These are phyloP conservation scores for Peromyscus attwateri DNA, from an alignment of 2,797 vertebrate species.

Conservation along the genomic window DNA sequence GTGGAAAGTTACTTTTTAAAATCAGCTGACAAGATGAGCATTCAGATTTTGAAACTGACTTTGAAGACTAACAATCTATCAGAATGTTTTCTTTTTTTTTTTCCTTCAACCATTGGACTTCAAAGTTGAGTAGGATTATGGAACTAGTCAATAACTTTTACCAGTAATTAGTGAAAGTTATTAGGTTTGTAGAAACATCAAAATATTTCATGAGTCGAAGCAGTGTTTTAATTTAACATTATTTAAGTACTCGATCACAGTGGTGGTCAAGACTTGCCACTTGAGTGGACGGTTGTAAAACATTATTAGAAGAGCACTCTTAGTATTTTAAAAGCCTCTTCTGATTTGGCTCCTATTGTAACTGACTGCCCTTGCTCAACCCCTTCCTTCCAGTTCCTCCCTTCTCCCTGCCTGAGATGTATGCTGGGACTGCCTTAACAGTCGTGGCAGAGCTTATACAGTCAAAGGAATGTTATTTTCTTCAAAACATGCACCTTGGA, in stretches of 20 bases:
- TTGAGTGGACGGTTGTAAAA: background rate
- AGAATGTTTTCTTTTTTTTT: conserved; percentile 85
- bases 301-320: background rate
- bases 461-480: conserved; percentile 50
- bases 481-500: conserved; percentile 68
- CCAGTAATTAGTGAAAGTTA: conserved; percentile 25
- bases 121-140: conserved; percentile 93
- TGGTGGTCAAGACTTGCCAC: background rate
- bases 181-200: conserved; percentile 78
- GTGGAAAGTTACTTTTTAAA: conserved; percentile 88
- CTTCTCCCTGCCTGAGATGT: background rate
- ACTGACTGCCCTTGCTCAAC: background rate
- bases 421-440: conserved; percentile 2
- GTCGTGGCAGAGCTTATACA: background rate
- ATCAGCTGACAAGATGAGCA: conserved; percentile 92
- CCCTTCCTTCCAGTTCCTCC: background rate
- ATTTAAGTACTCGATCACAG: background rate
- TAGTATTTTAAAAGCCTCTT: background rate
- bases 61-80: conserved; percentile 91
- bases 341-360: background rate
- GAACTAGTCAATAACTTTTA: conserved; percentile 83
- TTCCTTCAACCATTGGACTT: conserved; percentile 94
- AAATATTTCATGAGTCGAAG: conserved; percentile 35
- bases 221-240: background rate
- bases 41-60: conserved; percentile 92